Conservation (phyloP, 2,797 vertebrate species). For the Hozukius guyotensis region DNA sequence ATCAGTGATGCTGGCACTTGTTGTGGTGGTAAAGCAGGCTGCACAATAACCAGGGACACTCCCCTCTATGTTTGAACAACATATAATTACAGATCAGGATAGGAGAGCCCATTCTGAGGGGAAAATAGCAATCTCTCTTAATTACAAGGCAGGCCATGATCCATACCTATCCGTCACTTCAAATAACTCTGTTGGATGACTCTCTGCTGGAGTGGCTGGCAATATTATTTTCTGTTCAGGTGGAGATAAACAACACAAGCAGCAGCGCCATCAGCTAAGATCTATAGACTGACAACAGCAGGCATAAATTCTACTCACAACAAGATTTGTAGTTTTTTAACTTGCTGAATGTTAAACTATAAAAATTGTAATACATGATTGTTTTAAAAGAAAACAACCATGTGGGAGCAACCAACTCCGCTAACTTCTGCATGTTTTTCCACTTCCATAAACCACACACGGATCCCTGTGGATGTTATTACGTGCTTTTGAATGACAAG, state of each 20-base stretch:
- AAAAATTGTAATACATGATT: neutral
- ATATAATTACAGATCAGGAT: slow-evolving; percentile 82
- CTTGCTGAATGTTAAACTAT: neutral
- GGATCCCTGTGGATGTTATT: slow-evolving; percentile 59
- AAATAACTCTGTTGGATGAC: slow-evolving; percentile 69
- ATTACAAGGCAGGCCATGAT: slow-evolving; percentile 81
- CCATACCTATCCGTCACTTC: slow-evolving; percentile 79
- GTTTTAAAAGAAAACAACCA: slow-evolving; percentile 7
- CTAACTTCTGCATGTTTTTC: slow-evolving; percentile 21
- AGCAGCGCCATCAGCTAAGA: neutral
- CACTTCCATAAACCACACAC: slow-evolving; percentile 29
- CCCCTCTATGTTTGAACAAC: slow-evolving; percentile 82
- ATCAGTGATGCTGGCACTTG: slow-evolving; percentile 66
- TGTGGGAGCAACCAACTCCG: neutral
- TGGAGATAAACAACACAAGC: slow-evolving; percentile 55
- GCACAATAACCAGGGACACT: slow-evolving; percentile 79
- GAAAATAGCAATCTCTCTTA: slow-evolving; percentile 83
- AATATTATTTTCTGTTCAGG: slow-evolving; percentile 65
- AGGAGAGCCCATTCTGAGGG: slow-evolving; percentile 79
- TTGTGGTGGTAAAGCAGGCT: slow-evolving; percentile 67
- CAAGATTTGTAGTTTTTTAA: neutral
- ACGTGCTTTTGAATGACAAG: slow-evolving; percentile 68
- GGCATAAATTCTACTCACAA: neutral
- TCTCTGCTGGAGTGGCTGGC: slow-evolving; percentile 49
- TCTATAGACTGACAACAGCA: neutral